Evolutionary conservation across 2,888 invertebrate genomes (phyloP), one percentile per base, ranked within the genome.

Genomic region (Diadegma fenestrale): DNA sequence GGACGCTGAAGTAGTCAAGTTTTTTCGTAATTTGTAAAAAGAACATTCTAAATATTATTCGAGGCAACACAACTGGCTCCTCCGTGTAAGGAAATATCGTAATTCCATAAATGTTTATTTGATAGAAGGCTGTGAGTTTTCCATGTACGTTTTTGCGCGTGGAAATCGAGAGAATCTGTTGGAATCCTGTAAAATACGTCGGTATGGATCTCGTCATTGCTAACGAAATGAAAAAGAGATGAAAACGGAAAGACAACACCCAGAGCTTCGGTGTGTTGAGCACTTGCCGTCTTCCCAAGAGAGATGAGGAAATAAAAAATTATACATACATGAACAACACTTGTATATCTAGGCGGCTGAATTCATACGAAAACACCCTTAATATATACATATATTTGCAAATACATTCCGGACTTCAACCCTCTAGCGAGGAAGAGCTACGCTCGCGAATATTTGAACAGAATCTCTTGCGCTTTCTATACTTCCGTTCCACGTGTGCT

Each of bases 371-470:
- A 58, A 26, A 58, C 22, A 26, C 26, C 58, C 26, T 37, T 37
- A 37, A 37, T 37, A 37, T 10, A 37, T 37, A 10, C 8, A 41
- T 33, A 19, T 51, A 71, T 33, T 48, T 26, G 26, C 30, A 37
- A 17, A 12, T 61, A 61, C 58, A 10, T n/a, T 26, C 22, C n/a
- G 51, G 73, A 63, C 69, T 79, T 69, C 26, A 68, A 69, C 58
- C 61, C 48, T 82, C 51, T 48, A 26, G 79, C 73, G 19, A 51
- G 63, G 26, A 43, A 64, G 73, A 85, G 73, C 81, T 81, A 85
- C 76, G 51, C 80, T 78, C 79, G 73, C 84, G 81, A 78, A 85
- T 85, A 85, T 85, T 85, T 79, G 85, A 85, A 58, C 48, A 66
- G 75, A 82, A 82, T 82, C 48, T 48, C 61, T 48, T 22, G 43